Evolutionary conservation across 2,113 vertebrate genomes (phyloP), one percentile per base, ranked within the genome.

Genomic region (Psophia crepitans): DNA sequence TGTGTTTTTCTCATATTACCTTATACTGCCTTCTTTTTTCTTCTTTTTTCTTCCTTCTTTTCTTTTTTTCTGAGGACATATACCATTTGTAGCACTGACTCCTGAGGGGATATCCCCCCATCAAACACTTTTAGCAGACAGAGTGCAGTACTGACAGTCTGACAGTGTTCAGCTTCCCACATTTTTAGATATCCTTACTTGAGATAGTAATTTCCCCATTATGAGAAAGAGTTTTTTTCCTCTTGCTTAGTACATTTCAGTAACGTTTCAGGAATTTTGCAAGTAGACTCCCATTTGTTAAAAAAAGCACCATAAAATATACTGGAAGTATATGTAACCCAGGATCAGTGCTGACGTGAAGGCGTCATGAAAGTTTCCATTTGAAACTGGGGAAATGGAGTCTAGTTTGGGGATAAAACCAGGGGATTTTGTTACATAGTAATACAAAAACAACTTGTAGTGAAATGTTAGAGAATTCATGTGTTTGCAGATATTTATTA

Each of bases 281-380:
- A 74, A 74, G 3, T 41, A 14, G 79, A 35, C 35, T 83, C 44
- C 11, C 43, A 22, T 85, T 88, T 5, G 1, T 68, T 94, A 9
- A 71, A 48, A 89, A 89, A 46, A 64, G 2, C 12, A 21, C 10
- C 19, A 56, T 51, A 24, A 87, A 53, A 68, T 64, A 54, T 21
- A 37, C 19, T 43, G 27, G 16, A 74, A 81, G 15, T 68, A 17
- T 15, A 44, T 26, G 20, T n/a, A 74, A 61, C 23, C 73, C 2
- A 3, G n/a, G 6, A 74, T 27, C 30, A 77, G 8, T 4, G 1
- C 19, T 74, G 41, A 32, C 2, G 4, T 28, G 57, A 23, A 0
- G 7, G 23, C 33, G 85, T 82, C 33, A 60, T 33, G 23, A 83
- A 71, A 64, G 41, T 51, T 76, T 80, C 66, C 11, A 32, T 39